Percentiles rank a stretch among this genome's conserved stretches.
These are phyloP conservation scores for Harpagoxenus sublaevis DNA, from an alignment of 2,888 invertebrate species.

Conservation along the genomic window DNA sequence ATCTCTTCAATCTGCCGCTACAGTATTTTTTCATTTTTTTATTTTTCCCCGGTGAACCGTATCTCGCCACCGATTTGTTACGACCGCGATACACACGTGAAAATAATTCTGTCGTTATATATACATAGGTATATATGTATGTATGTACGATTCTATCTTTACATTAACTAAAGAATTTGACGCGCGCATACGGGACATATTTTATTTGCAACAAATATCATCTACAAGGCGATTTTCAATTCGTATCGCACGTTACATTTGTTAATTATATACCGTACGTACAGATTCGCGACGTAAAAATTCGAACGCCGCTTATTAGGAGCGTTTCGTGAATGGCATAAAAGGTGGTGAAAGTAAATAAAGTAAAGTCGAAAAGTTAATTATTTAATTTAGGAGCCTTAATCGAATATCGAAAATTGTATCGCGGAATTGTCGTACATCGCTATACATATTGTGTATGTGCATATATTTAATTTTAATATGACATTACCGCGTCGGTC, in stretches of 20 bases:
- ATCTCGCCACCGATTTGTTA: background rate
- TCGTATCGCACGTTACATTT: background rate
- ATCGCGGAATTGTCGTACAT: background rate
- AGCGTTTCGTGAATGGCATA: background rate
- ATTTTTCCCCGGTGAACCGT: background rate
- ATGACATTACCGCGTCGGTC: background rate
- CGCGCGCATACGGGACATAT: too few species aligned
- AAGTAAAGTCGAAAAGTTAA: background rate
- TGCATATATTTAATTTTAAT: background rate
- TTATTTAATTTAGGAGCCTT: too few species aligned
- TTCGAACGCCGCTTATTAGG: background rate
- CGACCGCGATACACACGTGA: slow-evolving; percentile 2
- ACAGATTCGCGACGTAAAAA: background rate
- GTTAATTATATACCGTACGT: background rate
- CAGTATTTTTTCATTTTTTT: background rate
- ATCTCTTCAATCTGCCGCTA: slow-evolving; percentile 29
- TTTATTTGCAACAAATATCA: background rate
- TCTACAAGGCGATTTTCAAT: background rate
- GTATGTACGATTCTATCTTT: background rate
- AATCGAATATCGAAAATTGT: background rate
- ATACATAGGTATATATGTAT: too few species aligned
- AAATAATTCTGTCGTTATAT: slow-evolving; percentile 6
- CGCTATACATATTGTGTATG: background rate
- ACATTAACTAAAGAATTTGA: slow-evolving; percentile 1
- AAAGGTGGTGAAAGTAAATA: background rate